Conservation (phyloP, 2,113 vertebrate genomes). For the Oryzias curvinotus region DNA sequence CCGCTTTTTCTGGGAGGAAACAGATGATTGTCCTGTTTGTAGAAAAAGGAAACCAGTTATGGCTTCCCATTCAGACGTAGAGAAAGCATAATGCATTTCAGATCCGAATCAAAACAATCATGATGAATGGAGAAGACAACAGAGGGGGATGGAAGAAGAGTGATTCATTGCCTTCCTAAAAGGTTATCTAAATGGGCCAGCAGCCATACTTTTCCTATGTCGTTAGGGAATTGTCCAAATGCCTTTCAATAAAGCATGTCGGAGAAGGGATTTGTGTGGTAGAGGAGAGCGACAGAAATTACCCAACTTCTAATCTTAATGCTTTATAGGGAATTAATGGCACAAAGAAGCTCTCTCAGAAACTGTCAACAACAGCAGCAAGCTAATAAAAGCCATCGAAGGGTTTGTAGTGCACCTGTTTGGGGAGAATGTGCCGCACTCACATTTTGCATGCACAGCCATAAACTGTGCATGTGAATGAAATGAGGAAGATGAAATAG, state of each 20-base stretch:
- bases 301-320: neutral
- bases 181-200: constrained; percentile 53
- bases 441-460: neutral
- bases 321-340: neutral
- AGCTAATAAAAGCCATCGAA: neutral
- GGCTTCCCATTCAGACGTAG: constrained; percentile 23
- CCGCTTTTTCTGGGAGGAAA: no score
- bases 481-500: neutral
- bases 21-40: no score
- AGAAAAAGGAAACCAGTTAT: no score
- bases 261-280: neutral
- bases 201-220: constrained; percentile 39
- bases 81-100: constrained; percentile 48
- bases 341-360: neutral
- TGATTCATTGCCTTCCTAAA: constrained; percentile 56
- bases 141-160: constrained; percentile 36
- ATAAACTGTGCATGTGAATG: neutral
- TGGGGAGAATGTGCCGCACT: constrained; percentile 6
- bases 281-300: neutral
- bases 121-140: constrained; percentile 48
- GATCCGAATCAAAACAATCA: constrained; percentile 44
- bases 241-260: constrained; percentile 11
- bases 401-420: neutral
- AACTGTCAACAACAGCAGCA: no score
- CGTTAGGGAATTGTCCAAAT: constrained; percentile 27